These are phyloP conservation scores for Drosophila rhopaloa DNA, from an alignment of 1,140 invertebrate genomes.

Conservation along the genomic window DNA sequence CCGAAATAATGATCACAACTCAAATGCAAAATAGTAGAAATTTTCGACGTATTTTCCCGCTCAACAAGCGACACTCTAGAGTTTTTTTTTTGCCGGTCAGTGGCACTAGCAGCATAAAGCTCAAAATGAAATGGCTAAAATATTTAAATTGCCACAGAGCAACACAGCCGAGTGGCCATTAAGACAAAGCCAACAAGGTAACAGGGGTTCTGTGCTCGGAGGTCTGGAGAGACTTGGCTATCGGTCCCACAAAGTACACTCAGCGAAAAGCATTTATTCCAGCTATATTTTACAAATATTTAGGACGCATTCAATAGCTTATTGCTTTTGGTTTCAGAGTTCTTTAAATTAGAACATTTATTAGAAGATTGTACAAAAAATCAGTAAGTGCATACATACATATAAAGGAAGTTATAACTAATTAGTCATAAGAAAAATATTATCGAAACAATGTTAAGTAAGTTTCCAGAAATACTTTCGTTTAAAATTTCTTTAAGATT, in stretches of 20 bases:
- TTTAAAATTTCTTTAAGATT: too few species aligned
- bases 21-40: slow-evolving; percentile 71
- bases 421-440: too few species aligned
- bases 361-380: too few species aligned
- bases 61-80: slow-evolving; percentile 39
- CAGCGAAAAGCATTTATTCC: neutral
- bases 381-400: too few species aligned
- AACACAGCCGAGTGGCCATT: slow-evolving; percentile 67
- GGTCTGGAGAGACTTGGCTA: slow-evolving; percentile 21
- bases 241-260: slow-evolving; percentile 13
- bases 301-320: too few species aligned
- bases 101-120: slow-evolving; percentile 7
- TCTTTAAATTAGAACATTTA: too few species aligned
- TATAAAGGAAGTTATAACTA: too few species aligned
- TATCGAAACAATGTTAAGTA: too few species aligned
- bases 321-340: too few species aligned
- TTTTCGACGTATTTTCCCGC: slow-evolving; percentile 46
- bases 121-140: slow-evolving; percentile 73
- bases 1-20: slow-evolving; percentile 22
- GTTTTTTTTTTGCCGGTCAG: slow-evolving; percentile 45
- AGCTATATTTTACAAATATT: too few species aligned
- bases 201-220: slow-evolving; percentile 40
- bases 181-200: slow-evolving; percentile 72
- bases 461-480: too few species aligned
- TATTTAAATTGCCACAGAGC: slow-evolving; percentile 75